Base-by-base conservation (phyloP, 2,113 vertebrate species). In the Porphyrio hochstetteri region DNA sequence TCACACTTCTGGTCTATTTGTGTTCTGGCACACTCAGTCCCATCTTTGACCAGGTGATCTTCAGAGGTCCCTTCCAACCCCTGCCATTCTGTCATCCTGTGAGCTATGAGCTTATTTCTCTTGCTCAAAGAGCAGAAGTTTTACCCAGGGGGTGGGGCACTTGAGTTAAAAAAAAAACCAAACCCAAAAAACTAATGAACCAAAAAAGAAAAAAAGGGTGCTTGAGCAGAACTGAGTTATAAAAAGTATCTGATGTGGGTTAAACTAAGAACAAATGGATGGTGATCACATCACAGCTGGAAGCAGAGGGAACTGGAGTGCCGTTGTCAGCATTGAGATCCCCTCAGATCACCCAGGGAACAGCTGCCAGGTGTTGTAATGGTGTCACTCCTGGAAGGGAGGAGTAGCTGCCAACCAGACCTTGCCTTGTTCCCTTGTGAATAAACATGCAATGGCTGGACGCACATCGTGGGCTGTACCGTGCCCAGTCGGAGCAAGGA, bases 101-200 rank as follows among this genome's bases (percentile, higher is more conserved):
- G 44, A 44, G 44, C 29, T 50, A 78, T 2, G 1, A 86, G 31
- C 3, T 13, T 21, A 31, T 72, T 72, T 80, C 33, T 52, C 50
- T 44, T 77, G 16, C 16, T 70, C 46, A 74, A 75, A 74, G 64
- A 74, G 23, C 16, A 68, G 24, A 93, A 90, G 87, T 82, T 50
- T 63, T n/a, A 76, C 11, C 9, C 0, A 0, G 0, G 18, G 1
- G 4, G 8, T 1, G 9, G 1, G 5, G 2, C 44, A 46, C 17
- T 9, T 1, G 6, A 7, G 23, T 33, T 74, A 28, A 25, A 67
- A 80, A 56, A 23, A 4, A 46, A 46, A 46, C 17, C 40, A 18
- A 53, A 53, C 40, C 11, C 8, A 27, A 44, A 52, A 35, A 48
- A 36, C 13, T 50, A 46, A 18, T 46, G 44, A 46, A 46, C 44